Percentiles rank a stretch among this genome's conserved stretches.
Evolutionary conservation across 2,888 invertebrate species (phyloP).

Genomic region (Cheilosia pagana): DNA sequence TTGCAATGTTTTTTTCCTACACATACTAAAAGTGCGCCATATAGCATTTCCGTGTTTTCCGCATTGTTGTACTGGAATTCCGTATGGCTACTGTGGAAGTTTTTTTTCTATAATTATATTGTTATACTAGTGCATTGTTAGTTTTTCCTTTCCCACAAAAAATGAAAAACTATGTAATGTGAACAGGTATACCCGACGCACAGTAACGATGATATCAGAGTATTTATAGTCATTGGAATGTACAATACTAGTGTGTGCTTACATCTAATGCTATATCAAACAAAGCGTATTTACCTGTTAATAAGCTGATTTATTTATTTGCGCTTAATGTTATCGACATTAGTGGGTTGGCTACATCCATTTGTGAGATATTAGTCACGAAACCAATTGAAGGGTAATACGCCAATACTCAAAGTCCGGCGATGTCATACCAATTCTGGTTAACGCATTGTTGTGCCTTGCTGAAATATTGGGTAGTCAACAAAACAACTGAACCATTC

Average conservation of each 20-base stretch:
- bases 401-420: background rate
- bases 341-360: slow-evolving; percentile 12
- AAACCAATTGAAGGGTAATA: background rate
- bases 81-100: background rate
- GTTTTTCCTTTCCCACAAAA: background rate
- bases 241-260: background rate
- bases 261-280: background rate
- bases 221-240: background rate
- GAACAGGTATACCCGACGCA: too few relatives aligned
- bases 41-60: background rate
- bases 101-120: background rate
- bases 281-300: slow-evolving; percentile 28
- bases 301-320: slow-evolving; percentile 18
- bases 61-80: background rate
- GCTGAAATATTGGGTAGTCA: too few relatives aligned
- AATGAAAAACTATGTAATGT: background rate
- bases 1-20: background rate
- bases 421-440: slow-evolving; percentile 1
- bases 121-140: slow-evolving; percentile 8
- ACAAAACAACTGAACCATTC: too few relatives aligned
- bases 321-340: slow-evolving; percentile 10
- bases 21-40: too few relatives aligned
- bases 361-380: slow-evolving; percentile 2
- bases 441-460: too few relatives aligned
- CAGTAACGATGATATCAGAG: background rate